Conservation (phyloP, 1,140 invertebrate species). For the Hyles vespertilio region DNA sequence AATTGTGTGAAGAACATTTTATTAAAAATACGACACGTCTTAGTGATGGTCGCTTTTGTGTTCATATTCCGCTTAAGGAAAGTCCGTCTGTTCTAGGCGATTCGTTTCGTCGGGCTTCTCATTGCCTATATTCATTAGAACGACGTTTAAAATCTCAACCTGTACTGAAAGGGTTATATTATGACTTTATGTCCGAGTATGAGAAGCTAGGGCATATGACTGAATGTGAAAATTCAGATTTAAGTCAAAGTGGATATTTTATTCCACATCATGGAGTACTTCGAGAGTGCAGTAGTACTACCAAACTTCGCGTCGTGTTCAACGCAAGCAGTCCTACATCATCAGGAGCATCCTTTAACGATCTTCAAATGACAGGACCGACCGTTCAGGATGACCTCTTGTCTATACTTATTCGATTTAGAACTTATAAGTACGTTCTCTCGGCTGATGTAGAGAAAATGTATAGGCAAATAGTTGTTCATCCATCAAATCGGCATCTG, state of each 20-base stretch:
- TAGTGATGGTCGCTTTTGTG: not conserved
- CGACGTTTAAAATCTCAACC: not conserved
- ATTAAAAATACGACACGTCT: not conserved
- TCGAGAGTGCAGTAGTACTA: not conserved
- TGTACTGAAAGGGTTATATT: not conserved
- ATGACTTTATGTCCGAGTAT: not conserved
- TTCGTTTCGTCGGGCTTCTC: not conserved
- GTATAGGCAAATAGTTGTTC: not conserved
- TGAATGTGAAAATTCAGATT: not conserved
- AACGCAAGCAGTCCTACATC: not conserved
- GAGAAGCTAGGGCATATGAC: too few species aligned
- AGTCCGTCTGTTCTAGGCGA: not conserved
- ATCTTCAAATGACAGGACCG: not conserved
- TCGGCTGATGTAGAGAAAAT: not conserved
- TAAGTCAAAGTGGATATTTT: slow-evolving; percentile 1
- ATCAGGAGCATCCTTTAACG: not conserved
- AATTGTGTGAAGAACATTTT: not conserved
- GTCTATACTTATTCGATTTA: not conserved
- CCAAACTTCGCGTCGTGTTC: not conserved
- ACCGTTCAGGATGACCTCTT: not conserved
- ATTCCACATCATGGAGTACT: not conserved
- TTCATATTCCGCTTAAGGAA: not conserved
- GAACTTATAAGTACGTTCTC: not conserved
- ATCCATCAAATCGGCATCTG: not conserved
- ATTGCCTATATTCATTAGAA: not conserved